Percentiles rank a stretch among this genome's conserved stretches.
These are phyloP conservation scores for Suricata suricatta DNA, from an alignment of 2,113 vertebrate species.

Conservation along the genomic window DNA sequence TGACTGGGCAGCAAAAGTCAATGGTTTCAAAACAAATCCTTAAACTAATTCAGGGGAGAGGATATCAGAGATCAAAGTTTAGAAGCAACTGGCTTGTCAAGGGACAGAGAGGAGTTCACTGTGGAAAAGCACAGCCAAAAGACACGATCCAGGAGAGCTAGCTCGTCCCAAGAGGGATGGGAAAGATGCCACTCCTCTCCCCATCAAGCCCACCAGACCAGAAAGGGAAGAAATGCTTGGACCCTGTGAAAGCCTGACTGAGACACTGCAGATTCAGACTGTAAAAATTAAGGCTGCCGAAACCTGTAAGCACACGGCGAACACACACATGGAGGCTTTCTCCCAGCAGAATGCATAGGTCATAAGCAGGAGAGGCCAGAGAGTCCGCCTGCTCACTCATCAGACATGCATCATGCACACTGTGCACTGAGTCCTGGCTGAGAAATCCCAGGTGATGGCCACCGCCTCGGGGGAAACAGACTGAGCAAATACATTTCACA, in stretches of 20 bases:
- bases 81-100: neutral
- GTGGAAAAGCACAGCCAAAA: neutral
- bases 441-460: neutral
- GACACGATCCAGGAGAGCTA: no score
- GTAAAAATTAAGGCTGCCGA: neutral
- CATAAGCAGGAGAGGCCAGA: neutral
- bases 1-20: neutral
- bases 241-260: neutral
- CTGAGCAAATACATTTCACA: neutral
- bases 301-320: neutral
- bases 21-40: neutral
- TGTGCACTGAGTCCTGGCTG: no score
- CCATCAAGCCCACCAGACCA: no score
- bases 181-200: neutral
- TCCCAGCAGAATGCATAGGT: neutral
- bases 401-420: neutral
- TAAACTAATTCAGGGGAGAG: neutral
- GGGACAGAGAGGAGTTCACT: rapidly evolving
- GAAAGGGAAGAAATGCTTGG: neutral
- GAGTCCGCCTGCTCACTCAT: neutral
- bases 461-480: neutral
- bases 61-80: neutral
- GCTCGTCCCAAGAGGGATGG: neutral
- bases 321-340: neutral
- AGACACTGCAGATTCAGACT: neutral